phyloP scores from a whole-genome alignment of 2,797 vertebrate species.

The Bufotes viridis region DNA sequence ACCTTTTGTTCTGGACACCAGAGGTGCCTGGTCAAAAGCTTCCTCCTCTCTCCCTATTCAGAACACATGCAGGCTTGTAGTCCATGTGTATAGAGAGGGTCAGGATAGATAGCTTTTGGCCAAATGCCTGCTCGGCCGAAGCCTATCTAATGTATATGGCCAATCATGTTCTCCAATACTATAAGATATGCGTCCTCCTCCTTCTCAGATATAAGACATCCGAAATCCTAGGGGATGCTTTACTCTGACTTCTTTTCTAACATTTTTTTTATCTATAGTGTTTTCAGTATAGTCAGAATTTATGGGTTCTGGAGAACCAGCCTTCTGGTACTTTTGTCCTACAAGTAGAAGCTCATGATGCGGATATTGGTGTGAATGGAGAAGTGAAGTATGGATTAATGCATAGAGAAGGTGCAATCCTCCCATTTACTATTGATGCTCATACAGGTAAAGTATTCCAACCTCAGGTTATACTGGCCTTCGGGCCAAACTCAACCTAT shows the following conservation, averaged over 20 bases:
- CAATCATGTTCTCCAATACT: too few species aligned
- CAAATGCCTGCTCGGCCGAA: too few species aligned
- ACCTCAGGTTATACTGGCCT: too few species aligned
- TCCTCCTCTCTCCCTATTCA: too few species aligned
- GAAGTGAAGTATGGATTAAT: slow-evolving; percentile 88
- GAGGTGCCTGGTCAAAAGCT: too few species aligned
- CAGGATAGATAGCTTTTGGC: too few species aligned
- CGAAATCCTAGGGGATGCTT: not conserved
- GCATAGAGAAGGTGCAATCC: slow-evolving; percentile 80
- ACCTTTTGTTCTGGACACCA: too few species aligned
- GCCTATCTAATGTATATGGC: too few species aligned
- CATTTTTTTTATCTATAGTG: slow-evolving; percentile 75
- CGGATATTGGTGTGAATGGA: slow-evolving; percentile 86
- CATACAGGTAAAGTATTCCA: slow-evolving; percentile 78
- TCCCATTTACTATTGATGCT: slow-evolving; percentile 81
- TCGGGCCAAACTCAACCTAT: not conserved
- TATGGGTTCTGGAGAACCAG: slow-evolving; percentile 86
- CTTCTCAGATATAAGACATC: not conserved
- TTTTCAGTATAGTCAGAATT: slow-evolving; percentile 82
- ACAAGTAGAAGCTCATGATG: slow-evolving; percentile 81
- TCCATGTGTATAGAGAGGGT: too few species aligned
- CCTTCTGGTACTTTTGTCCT: slow-evolving; percentile 81
- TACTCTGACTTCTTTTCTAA: not conserved
- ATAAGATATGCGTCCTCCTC: not conserved
- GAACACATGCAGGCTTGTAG: too few species aligned